A percentile compares a stretch with the other conserved stretches of the same genome.
phyloP scores from a whole-genome alignment of 2,888 invertebrate species.

The Dascillus cervinus region DNA sequence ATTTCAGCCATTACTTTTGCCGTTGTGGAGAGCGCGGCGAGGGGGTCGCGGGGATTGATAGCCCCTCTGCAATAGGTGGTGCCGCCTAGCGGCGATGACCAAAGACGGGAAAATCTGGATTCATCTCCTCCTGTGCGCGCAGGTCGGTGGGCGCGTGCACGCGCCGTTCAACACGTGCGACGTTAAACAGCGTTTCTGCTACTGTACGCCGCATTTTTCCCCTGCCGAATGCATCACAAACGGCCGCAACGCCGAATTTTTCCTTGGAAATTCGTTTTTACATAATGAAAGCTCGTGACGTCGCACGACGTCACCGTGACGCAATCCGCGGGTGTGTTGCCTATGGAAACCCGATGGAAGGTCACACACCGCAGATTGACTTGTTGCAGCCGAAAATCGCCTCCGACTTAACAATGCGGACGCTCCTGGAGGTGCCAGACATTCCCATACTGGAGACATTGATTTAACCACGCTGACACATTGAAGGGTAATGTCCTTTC shows the following conservation, averaged over 20 bases:
- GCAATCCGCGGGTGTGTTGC: constrained; percentile 23
- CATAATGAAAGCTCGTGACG: constrained; percentile 9
- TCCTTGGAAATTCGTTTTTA: too few relatives aligned
- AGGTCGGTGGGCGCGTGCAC: constrained; percentile 13
- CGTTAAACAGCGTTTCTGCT: constrained; percentile 1
- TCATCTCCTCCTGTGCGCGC: constrained; percentile 4
- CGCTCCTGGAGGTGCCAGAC: constrained; percentile 8
- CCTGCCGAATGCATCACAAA: background rate
- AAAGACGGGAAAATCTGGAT: constrained; percentile 15
- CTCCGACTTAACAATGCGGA: background rate
- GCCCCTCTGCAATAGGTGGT: constrained; percentile 22
- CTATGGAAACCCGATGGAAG: constrained; percentile 22
- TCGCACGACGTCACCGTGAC: constrained; percentile 20
- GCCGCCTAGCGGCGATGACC: constrained; percentile 29
- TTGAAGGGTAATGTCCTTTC: constrained; percentile 33
- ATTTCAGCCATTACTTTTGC: constrained; percentile 22
- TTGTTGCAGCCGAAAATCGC: constrained; percentile 18
- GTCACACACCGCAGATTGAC: constrained; percentile 15
- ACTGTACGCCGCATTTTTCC: background rate
- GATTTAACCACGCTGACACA: constrained; percentile 33
- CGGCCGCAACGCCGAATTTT: too few relatives aligned
- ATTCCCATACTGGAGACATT: constrained; percentile 21
- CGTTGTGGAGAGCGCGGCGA: background rate
- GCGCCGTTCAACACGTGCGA: constrained; percentile 19
- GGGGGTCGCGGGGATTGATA: constrained; percentile 9